Evolutionary conservation across 2,113 vertebrate species (phyloP).

Genomic region (Ailurus styani): DNA sequence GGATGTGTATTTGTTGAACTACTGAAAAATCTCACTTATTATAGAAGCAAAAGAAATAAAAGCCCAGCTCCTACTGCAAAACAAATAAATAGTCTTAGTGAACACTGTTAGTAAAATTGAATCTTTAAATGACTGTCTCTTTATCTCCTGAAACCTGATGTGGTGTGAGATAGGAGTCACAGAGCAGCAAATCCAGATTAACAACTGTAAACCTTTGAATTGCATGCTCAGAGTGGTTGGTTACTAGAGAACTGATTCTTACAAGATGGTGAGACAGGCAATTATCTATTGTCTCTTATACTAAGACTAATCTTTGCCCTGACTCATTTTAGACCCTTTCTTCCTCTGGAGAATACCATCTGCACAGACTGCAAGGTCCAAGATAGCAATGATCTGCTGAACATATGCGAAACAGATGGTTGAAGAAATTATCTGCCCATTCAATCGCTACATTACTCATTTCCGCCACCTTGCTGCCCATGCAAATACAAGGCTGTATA

Average conservation of each 20-base stretch:
- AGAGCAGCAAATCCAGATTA: conserved; percentile 47
- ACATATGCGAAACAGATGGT: conserved; percentile 81
- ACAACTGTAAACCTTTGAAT: background rate
- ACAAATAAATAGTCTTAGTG: background rate
- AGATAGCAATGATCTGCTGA: conserved; percentile 72
- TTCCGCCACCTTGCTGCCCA: conserved; percentile 66
- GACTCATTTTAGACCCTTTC: conserved; percentile 70
- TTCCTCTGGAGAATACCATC: conserved; percentile 68
- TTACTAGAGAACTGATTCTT: conserved; percentile 33
- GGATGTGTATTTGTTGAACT: background rate
- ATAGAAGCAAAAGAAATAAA: background rate
- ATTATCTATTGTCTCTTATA: conserved; percentile 73
- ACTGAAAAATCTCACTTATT: background rate
- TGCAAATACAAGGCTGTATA: conserved; percentile 34
- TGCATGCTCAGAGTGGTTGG: background rate
- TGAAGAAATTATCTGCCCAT: conserved; percentile 52
- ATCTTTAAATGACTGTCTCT: background rate
- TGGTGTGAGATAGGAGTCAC: background rate
- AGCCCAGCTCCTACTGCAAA: background rate
- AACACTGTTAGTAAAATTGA: background rate
- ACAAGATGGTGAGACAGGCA: background rate
- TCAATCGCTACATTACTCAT: conserved; percentile 66
- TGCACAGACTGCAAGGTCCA: conserved; percentile 68
- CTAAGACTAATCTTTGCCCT: conserved; percentile 70
- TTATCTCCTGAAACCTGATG: background rate